Base-by-base conservation (phyloP, 2,113 vertebrate species). In the Centropus bengalensis region DNA sequence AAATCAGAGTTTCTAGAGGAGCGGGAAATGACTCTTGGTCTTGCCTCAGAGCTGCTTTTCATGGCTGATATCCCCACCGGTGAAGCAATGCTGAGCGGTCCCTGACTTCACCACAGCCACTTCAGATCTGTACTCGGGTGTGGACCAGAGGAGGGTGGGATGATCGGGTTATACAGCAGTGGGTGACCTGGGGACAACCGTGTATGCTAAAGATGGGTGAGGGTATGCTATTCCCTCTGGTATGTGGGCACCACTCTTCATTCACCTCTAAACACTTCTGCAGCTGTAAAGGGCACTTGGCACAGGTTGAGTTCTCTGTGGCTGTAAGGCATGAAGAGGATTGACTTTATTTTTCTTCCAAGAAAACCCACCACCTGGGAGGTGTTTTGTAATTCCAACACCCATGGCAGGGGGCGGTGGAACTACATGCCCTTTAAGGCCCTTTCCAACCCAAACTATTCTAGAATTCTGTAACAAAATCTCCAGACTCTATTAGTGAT, bases 251-350 rank as follows among this genome's bases (percentile, higher is more conserved):
- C 5, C 3, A 6, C 13, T 38, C 60, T 87, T 73, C 2, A 1
- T 23, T 60, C 54, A 44, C 22, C 26, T 86, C 59, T 55, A 42
- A 38, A 45, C 1, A 7, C 12, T 33, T 23, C 28, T 75, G 56
- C 26, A 52, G 62, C 20, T 82, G 42, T 44, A 64, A 42, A 44
- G 26, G 8, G 30, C n/a, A 15, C 8, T 2, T 0, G 0, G 32
- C 1, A 0, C 23, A 63, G 7, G 30, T 55, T 0, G 0, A 22
- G 11, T 6, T 66, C 67, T 30, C 52, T 8, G 2, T 0, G 0
- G 13, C 10, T 15, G 0, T 8, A 44, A 20, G 18, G 10, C 17
- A 60, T 0, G 1, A 44, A 60, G 30, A 47, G 52, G 13, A 8
- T 21, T 51, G 33, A 33, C 5, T 38, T 86, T 28, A 24, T 79